phyloP scores from a whole-genome alignment of 2,113 vertebrate species.

The Oryzias woworae region DNA sequence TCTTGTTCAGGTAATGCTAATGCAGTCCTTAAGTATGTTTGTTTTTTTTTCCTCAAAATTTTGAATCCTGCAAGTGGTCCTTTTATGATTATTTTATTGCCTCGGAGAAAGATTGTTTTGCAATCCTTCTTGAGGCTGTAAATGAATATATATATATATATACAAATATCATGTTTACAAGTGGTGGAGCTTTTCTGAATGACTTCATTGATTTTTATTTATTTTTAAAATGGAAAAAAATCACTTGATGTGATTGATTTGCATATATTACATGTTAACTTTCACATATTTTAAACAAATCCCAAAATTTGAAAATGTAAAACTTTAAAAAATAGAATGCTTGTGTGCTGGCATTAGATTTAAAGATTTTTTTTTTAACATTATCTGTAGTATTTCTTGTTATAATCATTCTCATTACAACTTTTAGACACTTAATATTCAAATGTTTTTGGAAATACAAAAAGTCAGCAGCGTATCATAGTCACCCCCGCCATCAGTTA shows the following conservation, averaged over 20 bases:
- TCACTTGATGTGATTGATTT: no score
- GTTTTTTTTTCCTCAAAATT: not conserved
- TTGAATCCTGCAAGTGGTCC: constrained; percentile 21
- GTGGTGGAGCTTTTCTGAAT: constrained; percentile 62
- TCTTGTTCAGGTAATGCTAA: constrained; percentile 86
- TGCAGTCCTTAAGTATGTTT: constrained; percentile 55
- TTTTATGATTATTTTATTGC: constrained; percentile 18
- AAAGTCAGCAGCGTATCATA: no score
- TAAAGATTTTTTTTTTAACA: not conserved
- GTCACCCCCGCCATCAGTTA: no score
- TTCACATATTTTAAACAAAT: not conserved
- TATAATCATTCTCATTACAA: no score
- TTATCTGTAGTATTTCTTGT: no score
- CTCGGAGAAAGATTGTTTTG: constrained; percentile 13
- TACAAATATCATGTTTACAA: constrained; percentile 21
- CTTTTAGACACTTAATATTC: no score
- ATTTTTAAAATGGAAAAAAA: no score
- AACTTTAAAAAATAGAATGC: not conserved
- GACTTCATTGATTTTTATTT: not conserved
- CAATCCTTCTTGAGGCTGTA: constrained; percentile 14
- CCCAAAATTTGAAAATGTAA: not conserved
- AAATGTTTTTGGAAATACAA: no score
- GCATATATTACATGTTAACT: not conserved
- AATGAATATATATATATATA: constrained; percentile 20
- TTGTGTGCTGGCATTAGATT: not conserved